A percentile compares a stretch with the other conserved stretches of the same genome.
Conservation (phyloP, 2,888 invertebrate species). For the Eulithis prunata region DNA sequence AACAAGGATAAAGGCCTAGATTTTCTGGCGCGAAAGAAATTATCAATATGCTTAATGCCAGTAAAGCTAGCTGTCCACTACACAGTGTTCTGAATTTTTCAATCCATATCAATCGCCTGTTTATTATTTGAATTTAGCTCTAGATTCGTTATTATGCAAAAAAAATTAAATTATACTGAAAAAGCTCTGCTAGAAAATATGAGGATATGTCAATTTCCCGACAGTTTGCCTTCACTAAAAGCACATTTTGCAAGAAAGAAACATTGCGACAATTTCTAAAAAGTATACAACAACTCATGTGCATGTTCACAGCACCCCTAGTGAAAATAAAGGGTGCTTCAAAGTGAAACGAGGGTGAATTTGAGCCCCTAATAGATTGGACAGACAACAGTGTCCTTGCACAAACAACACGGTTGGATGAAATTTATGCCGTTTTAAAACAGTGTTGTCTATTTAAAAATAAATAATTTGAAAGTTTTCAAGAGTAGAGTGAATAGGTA, state of each 20-base stretch:
- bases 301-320: constrained; percentile 12
- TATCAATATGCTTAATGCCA: no score
- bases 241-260: constrained; percentile 1
- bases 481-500: no score
- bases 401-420: constrained; percentile 7
- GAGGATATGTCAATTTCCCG: neutral
- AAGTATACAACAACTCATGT: constrained; percentile 14
- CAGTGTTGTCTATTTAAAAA: constrained; percentile 4
- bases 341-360: constrained; percentile 22
- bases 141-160: no score
- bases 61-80: no score
- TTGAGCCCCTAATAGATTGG: constrained; percentile 13
- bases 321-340: constrained; percentile 20
- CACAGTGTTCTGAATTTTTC: no score
- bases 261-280: constrained; percentile 2
- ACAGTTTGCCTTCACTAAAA: neutral
- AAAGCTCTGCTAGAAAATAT: no score
- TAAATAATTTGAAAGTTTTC: no score
- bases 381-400: constrained; percentile 10
- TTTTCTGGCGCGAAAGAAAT: neutral
- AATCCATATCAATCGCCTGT: no score
- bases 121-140: no score
- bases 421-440: constrained; percentile 22
- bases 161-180: no score
- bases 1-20: neutral